These are phyloP conservation scores for Gastrophysa polygoni DNA, from an alignment of 2,888 invertebrate species.

Conservation along the genomic window DNA sequence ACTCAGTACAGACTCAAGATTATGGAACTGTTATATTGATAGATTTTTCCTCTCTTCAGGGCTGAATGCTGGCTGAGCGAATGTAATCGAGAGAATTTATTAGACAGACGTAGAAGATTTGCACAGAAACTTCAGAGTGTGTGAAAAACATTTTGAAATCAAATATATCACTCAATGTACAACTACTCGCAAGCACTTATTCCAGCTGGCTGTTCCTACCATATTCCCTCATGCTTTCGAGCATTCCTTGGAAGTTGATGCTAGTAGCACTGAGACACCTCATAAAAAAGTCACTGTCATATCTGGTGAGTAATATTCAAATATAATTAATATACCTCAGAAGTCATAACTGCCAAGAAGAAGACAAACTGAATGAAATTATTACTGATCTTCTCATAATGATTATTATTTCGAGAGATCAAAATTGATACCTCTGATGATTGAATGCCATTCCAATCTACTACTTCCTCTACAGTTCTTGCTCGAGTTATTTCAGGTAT, in stretches of 20 bases:
- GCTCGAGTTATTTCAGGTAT: no score
- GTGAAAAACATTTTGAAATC: slow-evolving; percentile 14
- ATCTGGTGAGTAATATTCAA: slow-evolving; percentile 14
- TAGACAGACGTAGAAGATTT: slow-evolving; percentile 8
- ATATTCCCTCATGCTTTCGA: slow-evolving; percentile 5
- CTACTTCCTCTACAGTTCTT: no score
- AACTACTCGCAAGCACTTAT: slow-evolving; percentile 9
- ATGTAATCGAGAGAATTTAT: slow-evolving; percentile 11
- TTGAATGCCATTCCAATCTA: no score
- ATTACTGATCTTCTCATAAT: no score
- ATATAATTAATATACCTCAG: slow-evolving; percentile 4
- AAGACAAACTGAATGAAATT: no score
- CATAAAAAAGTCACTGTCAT: slow-evolving; percentile 10
- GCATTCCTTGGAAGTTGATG: background rate
- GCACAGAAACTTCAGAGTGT: slow-evolving; percentile 15
- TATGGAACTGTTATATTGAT: background rate
- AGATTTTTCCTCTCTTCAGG: background rate
- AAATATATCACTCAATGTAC: slow-evolving; percentile 6
- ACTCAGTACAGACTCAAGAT: background rate
- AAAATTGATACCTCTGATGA: no score
- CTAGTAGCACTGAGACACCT: slow-evolving; percentile 5
- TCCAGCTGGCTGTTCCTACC: slow-evolving; percentile 9
- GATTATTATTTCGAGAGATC: no score
- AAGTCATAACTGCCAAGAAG: no score
- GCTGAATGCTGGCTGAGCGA: slow-evolving; percentile 6